Evolutionary conservation across 2,113 vertebrate genomes (phyloP).

Genomic region (Periophthalmus modestus): DNA sequence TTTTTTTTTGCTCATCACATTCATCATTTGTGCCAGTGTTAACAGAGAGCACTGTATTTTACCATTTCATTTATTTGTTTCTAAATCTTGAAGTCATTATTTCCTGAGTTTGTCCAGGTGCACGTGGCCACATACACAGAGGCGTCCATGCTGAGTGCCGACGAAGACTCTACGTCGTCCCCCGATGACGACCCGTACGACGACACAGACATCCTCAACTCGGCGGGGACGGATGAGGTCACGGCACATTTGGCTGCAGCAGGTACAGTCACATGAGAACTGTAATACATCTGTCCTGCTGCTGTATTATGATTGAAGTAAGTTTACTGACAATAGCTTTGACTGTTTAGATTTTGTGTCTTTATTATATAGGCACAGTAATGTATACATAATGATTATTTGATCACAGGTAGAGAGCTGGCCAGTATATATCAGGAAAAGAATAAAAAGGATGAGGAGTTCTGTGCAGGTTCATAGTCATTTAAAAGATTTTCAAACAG

Average conservation of each 20-base stretch:
- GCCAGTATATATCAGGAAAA: too few species aligned
- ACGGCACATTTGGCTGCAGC: constrained; percentile 96
- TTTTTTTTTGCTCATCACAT: background rate
- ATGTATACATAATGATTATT: too few species aligned
- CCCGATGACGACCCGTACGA: constrained; percentile 95
- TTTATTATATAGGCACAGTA: too few species aligned
- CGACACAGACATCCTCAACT: constrained; percentile 97
- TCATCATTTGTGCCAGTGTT: background rate
- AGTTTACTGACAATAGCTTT: too few species aligned
- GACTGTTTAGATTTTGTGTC: too few species aligned
- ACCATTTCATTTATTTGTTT: background rate
- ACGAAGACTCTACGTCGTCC: constrained; percentile 95
- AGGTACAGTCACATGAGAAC: constrained; percentile 71
- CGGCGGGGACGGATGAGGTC: constrained; percentile 91
- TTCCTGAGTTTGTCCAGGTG: constrained; percentile 72
- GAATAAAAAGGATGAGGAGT: too few species aligned
- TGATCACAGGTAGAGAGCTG: too few species aligned
- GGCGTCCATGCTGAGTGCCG: constrained; percentile 91
- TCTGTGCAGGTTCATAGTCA: too few species aligned
- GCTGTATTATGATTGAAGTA: too few species aligned
- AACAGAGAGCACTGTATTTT: background rate
- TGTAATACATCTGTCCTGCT: too few species aligned
- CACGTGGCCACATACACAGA: constrained; percentile 95
- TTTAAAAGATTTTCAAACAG: too few species aligned
- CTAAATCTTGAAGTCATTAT: background rate